Evolutionary conservation across 2,113 vertebrate genomes (phyloP), one percentile per base, ranked within the genome.

Genomic region (Corythoichthys haematopterus): DNA sequence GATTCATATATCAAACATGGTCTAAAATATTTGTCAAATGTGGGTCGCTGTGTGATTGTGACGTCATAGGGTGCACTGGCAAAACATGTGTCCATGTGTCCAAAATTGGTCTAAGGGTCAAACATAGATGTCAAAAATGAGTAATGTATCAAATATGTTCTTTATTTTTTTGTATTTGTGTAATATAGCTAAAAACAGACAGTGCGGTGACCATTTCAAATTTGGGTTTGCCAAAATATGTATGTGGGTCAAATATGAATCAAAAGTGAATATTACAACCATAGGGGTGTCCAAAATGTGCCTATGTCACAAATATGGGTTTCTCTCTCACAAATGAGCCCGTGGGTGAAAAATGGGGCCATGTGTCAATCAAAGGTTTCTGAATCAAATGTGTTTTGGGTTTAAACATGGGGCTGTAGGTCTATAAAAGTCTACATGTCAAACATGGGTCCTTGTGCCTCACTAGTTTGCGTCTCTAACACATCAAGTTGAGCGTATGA

Each of bases 1-100:
- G 40, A 10, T 55, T 13, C 76, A 84, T 85, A 87, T 87, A 89
- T 89, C 89, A 90, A 89, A 92, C 74, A 80, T 59, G 43, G 84
- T 85, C 92, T 88, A 81, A 84, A 88, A 71, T 84, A 90, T 89
- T 89, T 86, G 40, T 43, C 40, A 43, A 43, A 43, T 43, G 9
- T 3, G 3, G 40, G 20, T 28, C 40, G 6, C 4, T 43, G 2
- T 43, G 40, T 4, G 40, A 4, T 43, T 43, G 40, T 28, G 20
- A 28, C 20, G 20, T 28, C 3, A 43, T 43, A 43, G 40, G 40
- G 40, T 43, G 6, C 6, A 43, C 40, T 8, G 40, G 9, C 9
- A 5, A 61, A 85, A 87, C 75, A 82, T 15, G 50, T 8, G 1
- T 28, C 9, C 20, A 11, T 33, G 33, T 11, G 35, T 3, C 33